phyloP scores from a whole-genome alignment of 2,888 invertebrate genomes.

The Euzophera pinguis region DNA sequence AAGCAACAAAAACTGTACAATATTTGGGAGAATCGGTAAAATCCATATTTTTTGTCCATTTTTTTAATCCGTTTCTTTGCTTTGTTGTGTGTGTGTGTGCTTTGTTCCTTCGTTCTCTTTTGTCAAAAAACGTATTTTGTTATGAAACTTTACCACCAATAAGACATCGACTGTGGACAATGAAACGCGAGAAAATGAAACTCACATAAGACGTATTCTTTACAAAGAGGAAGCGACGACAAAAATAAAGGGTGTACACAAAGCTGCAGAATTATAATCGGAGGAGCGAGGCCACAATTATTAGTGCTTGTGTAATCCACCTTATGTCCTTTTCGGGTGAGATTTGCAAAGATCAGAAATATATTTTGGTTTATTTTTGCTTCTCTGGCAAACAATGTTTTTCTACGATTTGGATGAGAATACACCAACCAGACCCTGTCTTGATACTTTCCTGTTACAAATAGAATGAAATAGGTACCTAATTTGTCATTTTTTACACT shows the following conservation, averaged over 20 bases:
- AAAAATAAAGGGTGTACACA: neutral
- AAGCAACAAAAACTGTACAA: no score
- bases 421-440: no score
- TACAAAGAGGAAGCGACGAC: neutral
- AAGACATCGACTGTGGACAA: constrained; percentile 2
- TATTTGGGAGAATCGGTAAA: no score
- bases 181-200: constrained; percentile 1
- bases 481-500: no score
- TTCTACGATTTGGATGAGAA: neutral
- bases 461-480: neutral
- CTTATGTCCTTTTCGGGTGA: neutral
- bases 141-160: constrained; percentile 3
- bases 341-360: neutral
- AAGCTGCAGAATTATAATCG: constrained; percentile 4
- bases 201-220: constrained; percentile 1
- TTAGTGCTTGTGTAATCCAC: constrained; percentile 3
- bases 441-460: no score
- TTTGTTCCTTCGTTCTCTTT: neutral
- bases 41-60: no score
- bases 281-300: neutral
- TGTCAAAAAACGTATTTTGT: neutral
- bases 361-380: neutral
- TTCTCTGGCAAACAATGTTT: neutral
- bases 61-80: neutral
- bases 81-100: no score